A percentile compares a stretch with the other conserved stretches of the same genome.
phyloP scores from a whole-genome alignment of 2,113 vertebrate species.

The Cyanistes caeruleus region DNA sequence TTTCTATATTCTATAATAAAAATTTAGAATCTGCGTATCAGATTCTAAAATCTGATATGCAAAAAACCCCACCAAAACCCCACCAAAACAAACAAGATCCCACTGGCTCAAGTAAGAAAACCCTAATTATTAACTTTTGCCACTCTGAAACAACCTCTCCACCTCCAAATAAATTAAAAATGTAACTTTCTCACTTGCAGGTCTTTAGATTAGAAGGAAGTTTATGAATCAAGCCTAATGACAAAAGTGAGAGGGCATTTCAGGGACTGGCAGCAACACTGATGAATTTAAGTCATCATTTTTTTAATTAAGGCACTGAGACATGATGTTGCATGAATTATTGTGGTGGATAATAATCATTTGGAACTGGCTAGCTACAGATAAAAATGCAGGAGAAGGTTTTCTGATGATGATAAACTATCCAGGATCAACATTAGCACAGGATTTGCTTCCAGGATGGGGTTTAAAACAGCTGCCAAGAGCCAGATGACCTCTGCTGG shows the following conservation, averaged over 20 bases:
- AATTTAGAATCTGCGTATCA: too few relatives aligned
- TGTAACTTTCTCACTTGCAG: background rate
- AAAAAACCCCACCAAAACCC: background rate
- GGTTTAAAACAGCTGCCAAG: background rate
- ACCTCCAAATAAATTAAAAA: background rate
- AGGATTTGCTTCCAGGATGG: background rate
- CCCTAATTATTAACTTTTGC: background rate
- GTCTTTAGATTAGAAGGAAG: background rate
- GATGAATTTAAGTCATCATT: background rate
- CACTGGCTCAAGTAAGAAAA: background rate
- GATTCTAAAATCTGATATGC: background rate
- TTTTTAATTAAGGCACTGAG: slow-evolving; percentile 13
- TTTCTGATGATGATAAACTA: background rate
- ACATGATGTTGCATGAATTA: background rate
- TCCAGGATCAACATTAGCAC: background rate
- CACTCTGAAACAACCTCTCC: background rate
- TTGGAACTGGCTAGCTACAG: background rate
- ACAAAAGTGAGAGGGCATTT: background rate
- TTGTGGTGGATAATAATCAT: background rate
- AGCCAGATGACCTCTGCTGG: background rate
- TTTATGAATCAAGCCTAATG: background rate
- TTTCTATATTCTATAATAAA: too few relatives aligned
- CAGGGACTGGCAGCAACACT: background rate
- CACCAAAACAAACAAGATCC: rapidly evolving
- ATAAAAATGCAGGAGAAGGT: background rate